Evolutionary conservation across 2,113 vertebrate species (phyloP), one percentile per base, ranked within the genome.

Genomic region (Rhea pennata): DNA sequence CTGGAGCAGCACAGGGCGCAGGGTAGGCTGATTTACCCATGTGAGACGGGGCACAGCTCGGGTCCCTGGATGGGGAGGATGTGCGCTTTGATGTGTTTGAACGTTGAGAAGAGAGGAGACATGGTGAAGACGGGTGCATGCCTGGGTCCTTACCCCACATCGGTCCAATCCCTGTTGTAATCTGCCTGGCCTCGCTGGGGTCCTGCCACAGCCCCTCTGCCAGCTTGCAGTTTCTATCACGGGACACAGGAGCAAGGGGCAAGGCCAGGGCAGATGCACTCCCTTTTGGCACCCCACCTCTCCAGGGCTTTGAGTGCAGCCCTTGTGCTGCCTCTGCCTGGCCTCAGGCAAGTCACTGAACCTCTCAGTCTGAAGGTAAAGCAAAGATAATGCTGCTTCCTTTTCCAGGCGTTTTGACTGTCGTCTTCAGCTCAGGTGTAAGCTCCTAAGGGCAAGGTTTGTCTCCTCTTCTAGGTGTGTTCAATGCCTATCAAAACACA

Each of bases 361-460:
- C 39, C 65, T 92, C 85, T 87, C 61, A 4, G 0, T 78, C 84
- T 62, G 27, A 53, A 66, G 77, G 77, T 56, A 93, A 53, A 88
- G 90, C 20, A 65, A 91, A 92, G 70, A 78, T 66, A 92, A 65
- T 22, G 17, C 46, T 76, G 40, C 81, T 92, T 94, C 88, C 84
- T 96, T 66, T 88, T 91, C 44, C 27, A 33, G 79, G 44, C 17
- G 6, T 92, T 91, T 88, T 73, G 33, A 75, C 77, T 75, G 73
- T 62, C 74, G 87, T 79, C 80, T 87, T 84, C 84, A 87, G 66
- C 88, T 95, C 92, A 89, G 91, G 92, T 92, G 94, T 93, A 87
- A 85, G 71, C 10, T 96, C 96, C 94, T 87, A 27, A 91, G 91
- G 96, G 95, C 88, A 97, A 95, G 88, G 91, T 94, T 94, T 96